A percentile compares a stretch with the other conserved stretches of the same genome.
Evolutionary conservation across 2,888 invertebrate species (phyloP).

Genomic region (Flexamia atlantica): DNA sequence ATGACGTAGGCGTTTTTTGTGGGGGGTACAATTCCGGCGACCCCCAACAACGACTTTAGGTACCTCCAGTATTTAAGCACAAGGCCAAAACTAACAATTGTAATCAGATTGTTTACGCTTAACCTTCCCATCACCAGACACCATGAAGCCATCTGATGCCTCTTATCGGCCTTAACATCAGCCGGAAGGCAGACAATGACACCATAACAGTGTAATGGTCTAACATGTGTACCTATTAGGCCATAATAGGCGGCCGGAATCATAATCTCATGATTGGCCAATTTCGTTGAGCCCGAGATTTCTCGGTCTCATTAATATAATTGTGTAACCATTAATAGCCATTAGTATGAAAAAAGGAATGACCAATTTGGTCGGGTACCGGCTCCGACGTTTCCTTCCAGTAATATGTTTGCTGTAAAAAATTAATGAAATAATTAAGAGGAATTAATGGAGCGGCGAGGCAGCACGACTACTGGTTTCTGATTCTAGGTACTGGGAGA

Average conservation of each 20-base stretch:
- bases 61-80: too few species aligned
- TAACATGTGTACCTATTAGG: conserved; percentile 54
- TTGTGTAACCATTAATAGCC: conserved; percentile 58
- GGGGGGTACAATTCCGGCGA: too few species aligned
- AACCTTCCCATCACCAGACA: too few species aligned
- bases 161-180: not conserved
- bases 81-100: too few species aligned
- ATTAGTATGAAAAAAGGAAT: conserved; percentile 56
- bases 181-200: conserved; percentile 24
- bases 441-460: conserved; percentile 50
- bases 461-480: conserved; percentile 17
- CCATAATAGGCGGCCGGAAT: conserved; percentile 53
- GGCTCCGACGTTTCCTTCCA: conserved; percentile 23
- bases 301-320: conserved; percentile 57
- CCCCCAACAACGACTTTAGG: too few species aligned
- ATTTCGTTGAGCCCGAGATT: conserved; percentile 50
- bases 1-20: too few species aligned
- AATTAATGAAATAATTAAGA: conserved; percentile 53
- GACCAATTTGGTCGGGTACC: conserved; percentile 45
- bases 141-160: too few species aligned
- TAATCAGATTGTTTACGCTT: too few species aligned
- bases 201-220: conserved; percentile 17
- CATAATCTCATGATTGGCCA: conserved; percentile 57
- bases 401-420: conserved; percentile 56
- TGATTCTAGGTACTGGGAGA: not conserved